Evolutionary conservation across 2,113 vertebrate genomes (phyloP), one percentile per base, ranked within the genome.

Genomic region (Mastomys natalensis): DNA sequence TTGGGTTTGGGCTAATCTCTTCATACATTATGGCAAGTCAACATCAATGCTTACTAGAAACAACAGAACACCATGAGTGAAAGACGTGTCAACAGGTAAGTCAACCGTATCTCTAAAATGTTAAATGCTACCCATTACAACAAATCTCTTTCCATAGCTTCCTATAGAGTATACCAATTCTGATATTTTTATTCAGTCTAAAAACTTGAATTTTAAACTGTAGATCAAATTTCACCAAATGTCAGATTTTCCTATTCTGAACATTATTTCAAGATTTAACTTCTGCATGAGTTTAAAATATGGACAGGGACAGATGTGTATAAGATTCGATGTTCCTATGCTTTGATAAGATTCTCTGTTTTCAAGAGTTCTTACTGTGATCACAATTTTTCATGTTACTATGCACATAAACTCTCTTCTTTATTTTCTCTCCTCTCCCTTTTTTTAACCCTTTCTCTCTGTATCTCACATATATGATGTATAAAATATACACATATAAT

Each of bases 121-220:
- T 62, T 93, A 62, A 78, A 81, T 55, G 78, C 81, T 92, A 78
- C 92, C n/a, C 43, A 84, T 93, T 62, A 82, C 40, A 66, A 86
- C 53, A 94, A 91, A 72, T 78, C 9, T 26, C 86, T 68, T 91
- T 80, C 24, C 31, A 15, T 90, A n/a, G 60, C 13, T 88, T 95
- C 74, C 16, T 80, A 68, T 74, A 91, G 91, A 84, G 29, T 81
- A 85, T 53, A 85, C 85, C 91, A 7, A 86, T 85, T 93, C 85
- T 62, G 45, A 40, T 31, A 55, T 72, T 90, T 91, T 88, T 40
- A 82, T 94, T 96, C 73, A 94, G 90, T 73, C 87, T 89, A 76
- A 66, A 17, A 92, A 86, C 60, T 88, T 90, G 64, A 91, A 76
- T 84, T 90, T 91, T 92, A 34, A 86, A 80, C 62, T 16, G 60